A percentile compares a stretch with the other conserved stretches of the same genome.
phyloP scores from a whole-genome alignment of 2,888 invertebrate genomes.

The Erannis defoliaria region DNA sequence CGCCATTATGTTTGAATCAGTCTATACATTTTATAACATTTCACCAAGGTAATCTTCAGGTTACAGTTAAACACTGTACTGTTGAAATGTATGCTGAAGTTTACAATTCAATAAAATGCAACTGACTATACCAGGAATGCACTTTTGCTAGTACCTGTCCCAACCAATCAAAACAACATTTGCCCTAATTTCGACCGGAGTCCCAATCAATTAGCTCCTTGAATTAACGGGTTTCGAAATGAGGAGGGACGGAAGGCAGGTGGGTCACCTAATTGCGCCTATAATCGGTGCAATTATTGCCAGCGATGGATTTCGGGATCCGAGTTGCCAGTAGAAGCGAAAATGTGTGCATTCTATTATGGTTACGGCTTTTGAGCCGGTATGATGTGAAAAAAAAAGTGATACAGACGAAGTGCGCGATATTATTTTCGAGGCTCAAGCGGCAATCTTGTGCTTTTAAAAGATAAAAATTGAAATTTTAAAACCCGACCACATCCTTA shows the following conservation, averaged over 20 bases:
- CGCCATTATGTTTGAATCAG: too few relatives aligned
- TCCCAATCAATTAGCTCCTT: slow-evolving; percentile 33
- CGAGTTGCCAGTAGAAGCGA: slow-evolving; percentile 3
- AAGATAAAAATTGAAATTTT: too few relatives aligned
- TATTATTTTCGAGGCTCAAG: too few relatives aligned
- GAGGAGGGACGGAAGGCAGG: slow-evolving; percentile 14
- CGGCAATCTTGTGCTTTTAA: too few relatives aligned
- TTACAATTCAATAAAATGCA: not conserved
- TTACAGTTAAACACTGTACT: too few relatives aligned
- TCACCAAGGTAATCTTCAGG: too few relatives aligned
- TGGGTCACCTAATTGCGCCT: slow-evolving; percentile 39
- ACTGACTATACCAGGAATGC: not conserved
- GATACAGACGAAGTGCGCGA: too few relatives aligned
- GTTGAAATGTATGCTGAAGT: too few relatives aligned
- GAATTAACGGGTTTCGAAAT: slow-evolving; percentile 25
- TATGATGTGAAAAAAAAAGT: not conserved
- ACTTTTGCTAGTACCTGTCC: not conserved
- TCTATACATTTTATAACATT: too few relatives aligned
- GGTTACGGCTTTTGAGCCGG: not conserved
- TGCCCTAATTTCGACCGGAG: slow-evolving; percentile 15
- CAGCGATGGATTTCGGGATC: slow-evolving; percentile 33
- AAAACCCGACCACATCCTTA: too few relatives aligned
- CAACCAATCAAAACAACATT: slow-evolving; percentile 13
- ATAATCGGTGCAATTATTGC: slow-evolving; percentile 41
- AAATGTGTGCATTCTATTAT: not conserved